Evolutionary conservation across 2,113 vertebrate species (phyloP).

Genomic region (Monopterus albus): DNA sequence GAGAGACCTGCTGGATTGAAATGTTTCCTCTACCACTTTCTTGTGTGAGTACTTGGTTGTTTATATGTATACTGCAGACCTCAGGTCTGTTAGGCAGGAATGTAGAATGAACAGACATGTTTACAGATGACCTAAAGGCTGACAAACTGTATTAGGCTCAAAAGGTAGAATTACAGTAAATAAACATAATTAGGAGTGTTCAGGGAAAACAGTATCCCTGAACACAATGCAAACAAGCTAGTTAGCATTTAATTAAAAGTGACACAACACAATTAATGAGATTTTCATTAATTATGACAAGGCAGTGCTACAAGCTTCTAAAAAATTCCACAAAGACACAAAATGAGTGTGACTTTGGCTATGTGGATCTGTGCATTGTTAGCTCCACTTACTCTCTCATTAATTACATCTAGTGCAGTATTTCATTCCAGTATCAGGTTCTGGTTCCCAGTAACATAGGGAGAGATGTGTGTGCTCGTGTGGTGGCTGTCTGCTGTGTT

Average conservation of each 20-base stretch:
- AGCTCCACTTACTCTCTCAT: constrained; percentile 5
- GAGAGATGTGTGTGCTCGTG: constrained; percentile 22
- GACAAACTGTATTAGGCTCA: too few species aligned
- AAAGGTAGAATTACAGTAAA: neutral
- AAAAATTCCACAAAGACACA: neutral
- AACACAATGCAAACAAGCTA: neutral
- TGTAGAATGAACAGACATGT: neutral
- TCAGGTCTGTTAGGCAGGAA: neutral
- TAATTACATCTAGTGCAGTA: constrained; percentile 70
- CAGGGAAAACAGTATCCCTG: neutral
- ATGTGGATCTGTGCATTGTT: too few species aligned
- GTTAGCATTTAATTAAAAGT: neutral
- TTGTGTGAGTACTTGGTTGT: constrained; percentile 87
- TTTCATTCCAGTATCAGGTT: constrained; percentile 58
- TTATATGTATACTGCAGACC: constrained; percentile 15
- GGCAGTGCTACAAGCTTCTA: constrained; percentile 1
- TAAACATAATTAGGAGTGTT: neutral
- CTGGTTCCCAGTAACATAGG: constrained; percentile 66
- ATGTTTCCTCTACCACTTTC: constrained; percentile 92
- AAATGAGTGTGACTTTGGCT: neutral
- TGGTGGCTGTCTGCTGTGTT: constrained; percentile 31
- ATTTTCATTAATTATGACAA: too few species aligned
- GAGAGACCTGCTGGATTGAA: constrained; percentile 90
- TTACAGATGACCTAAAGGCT: neutral
- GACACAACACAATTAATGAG: neutral